Evolutionary conservation across 2,113 vertebrate species (phyloP), one percentile per base, ranked within the genome.

Genomic region (Ariopsis seemanni): DNA sequence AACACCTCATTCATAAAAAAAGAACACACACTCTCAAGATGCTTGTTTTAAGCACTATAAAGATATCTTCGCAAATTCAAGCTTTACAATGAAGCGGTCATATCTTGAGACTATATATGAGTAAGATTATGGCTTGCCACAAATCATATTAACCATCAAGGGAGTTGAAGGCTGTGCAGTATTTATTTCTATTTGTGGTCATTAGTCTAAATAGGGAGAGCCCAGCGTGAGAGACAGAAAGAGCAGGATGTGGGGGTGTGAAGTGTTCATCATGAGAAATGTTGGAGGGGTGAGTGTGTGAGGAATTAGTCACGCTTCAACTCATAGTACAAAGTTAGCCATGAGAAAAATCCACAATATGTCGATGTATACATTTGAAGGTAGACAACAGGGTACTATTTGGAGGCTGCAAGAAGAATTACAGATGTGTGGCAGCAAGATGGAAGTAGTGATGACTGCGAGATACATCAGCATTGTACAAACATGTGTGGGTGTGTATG

Each of bases 161-260:
- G 80, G 69, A 69, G 80, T 48, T 75, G 86, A 62, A 83, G 80
- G 42, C 12, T n/a, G 55, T 20, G 34, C 55, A 60, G 55, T 82
- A 87, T 87, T 87, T 34, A 34, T 83, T 72, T 71, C 80, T 74
- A 55, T 87, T 77, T 63, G 80, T 5, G 27, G 69, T 20, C 30
- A 83, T 87, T 77, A n/a, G 69, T 80, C 62, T 86, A 80, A 86
- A 65, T 65, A 69, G 69, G 86, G 63, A 83, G 71, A 87, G 58
- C 58, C 27, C 50, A 14, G 42, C 80, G 69, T 87, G 80, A 87
- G 86, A 87, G 67, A 71, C 27, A 22, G 18, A 84, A 48, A 79
- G 60, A 90, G 86, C 88, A 86, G 86, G 90, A 90, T 90, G 83
- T 85, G 80, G 84, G 84, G 78, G 88, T 86, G 88, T 86, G 67